Conservation (phyloP, 2,888 invertebrate species). For the Liodrosophila aerea region DNA sequence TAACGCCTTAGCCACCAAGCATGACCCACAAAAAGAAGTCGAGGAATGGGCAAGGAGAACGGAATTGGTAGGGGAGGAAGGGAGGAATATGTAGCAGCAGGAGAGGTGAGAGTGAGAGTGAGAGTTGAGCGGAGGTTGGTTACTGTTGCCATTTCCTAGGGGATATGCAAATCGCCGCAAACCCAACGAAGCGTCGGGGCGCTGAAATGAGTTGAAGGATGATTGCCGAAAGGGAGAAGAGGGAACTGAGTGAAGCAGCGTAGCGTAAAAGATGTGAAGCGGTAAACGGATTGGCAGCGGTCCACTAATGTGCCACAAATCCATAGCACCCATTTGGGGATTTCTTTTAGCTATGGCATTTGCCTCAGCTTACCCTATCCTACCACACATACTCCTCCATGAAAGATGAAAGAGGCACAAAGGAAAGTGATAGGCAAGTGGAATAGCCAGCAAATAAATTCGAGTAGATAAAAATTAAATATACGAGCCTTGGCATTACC, state of each 20-base stretch:
- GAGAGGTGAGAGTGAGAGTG: background rate
- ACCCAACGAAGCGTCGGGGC: constrained; percentile 58
- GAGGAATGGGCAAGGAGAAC: background rate
- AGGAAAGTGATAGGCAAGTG: background rate
- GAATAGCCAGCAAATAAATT: constrained; percentile 1
- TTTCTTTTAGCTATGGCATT: constrained; percentile 27
- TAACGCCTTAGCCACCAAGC: constrained; percentile 73
- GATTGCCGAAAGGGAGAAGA: constrained; percentile 9
- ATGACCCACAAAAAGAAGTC: constrained; percentile 67
- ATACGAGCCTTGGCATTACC: no score
- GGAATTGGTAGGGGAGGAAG: no score
- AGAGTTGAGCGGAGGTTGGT: constrained; percentile 10
- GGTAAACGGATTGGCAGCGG: constrained; percentile 29
- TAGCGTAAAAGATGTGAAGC: background rate
- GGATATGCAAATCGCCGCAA: constrained; percentile 69
- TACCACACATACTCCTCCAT: constrained; percentile 11
- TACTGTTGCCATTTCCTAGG: constrained; percentile 39
- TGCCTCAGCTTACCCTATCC: constrained; percentile 13
- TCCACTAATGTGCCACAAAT: constrained; percentile 58
- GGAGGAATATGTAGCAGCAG: background rate
- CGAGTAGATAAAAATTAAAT: constrained; percentile 6
- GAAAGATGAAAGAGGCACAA: constrained; percentile 8
- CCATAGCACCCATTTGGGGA: constrained; percentile 59
- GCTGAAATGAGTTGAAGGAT: constrained; percentile 52
- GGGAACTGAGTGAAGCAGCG: background rate